Base-by-base conservation (phyloP, 2,888 invertebrate species). In the Diadegma fenestrale region DNA sequence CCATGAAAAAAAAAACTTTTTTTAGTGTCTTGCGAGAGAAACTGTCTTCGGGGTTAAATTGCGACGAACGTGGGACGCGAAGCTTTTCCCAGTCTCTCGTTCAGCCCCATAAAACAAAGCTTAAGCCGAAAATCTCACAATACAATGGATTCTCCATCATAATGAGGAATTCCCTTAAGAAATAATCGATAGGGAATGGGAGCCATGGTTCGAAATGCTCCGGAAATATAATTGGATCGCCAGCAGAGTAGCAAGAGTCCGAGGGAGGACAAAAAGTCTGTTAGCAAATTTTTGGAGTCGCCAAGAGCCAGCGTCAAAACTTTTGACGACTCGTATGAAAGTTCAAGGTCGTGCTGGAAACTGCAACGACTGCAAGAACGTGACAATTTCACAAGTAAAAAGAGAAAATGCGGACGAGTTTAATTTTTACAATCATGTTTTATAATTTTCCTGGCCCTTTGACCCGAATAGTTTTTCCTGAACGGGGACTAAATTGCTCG, bases 181-280 rank as follows among this genome's bases (percentile, higher is more conserved):
- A 84, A 76, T 80, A 71, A 64, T 83, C 78, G 68, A 77, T 41
- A 37, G n/a, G 63, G 61, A 54, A 64, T 45, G 30, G 71, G 10
- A 37, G 54, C 30, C 58, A 51, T 51, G 26, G 7, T 63, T 45
- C n/a, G 22, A 48, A 43, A 61, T 54, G 37, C 68, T 54, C 75
- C 19, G 66, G 58, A 68, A 45, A 58, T 26, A 37, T 37, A 33
- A 51, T 54, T 75, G 43, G 73, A 61, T 75, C 79, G 75, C 75
- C 69, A 75, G 48, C 48, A 68, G 30, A 63, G 12, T n/a, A n/a
- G n/a, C 63, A 33, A 80, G 30, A 37, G 51, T 75, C 83, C 26
- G 45, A 71, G 83, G n/a, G n/a, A n/a, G n/a, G n/a, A n/a, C n/a
- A n/a, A n/a, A n/a, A n/a, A n/a, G n/a, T n/a, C n/a, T n/a, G n/a